Evolutionary conservation across 2,797 vertebrate species (phyloP), one percentile per base, ranked within the genome.

Genomic region (Euphonia xanthogaster): DNA sequence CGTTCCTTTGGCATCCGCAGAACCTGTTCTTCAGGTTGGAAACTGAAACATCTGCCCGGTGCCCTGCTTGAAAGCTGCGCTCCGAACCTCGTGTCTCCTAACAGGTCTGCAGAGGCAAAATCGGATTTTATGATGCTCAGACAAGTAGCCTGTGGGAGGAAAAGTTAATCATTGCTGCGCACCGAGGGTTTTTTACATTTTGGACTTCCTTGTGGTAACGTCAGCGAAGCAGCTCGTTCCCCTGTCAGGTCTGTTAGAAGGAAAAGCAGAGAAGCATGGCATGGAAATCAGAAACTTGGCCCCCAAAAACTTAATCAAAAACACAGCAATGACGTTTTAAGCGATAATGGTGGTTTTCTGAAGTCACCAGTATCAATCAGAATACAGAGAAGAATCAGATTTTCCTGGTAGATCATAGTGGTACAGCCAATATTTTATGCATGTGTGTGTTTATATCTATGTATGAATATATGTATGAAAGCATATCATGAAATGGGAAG

Each of bases 11-110:
- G 44, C 86, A 39, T 87, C 84, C 55, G 85, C 88, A 80, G 90
- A 98, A 98, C 97, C 97, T 97, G 97, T 97, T 97, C 95, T 95
- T 76, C 97, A 95, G 96, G 97, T 97, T 95, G 90, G 84, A 67
- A 96, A 18, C 60, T 80, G 92, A 74, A 97, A 54, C 91, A 95
- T 94, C 93, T 90, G 80, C 90, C 72, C 73, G 6, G 13, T 63
- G 94, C 89, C 22, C 21, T 6, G 68, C 51, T 76, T 84, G 73
- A 70, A 70, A 76, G 86, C 79, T 61, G 39, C 61, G 2, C 90
- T 91, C 70, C 73, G 66, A 72, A 40, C 35, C 58, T 80, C 70
- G 86, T 40, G 74, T 35, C 63, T 62, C 31, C 76, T 25, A 14
- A 39, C 92, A 86, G 80, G 65, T 63, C 67, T 57, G 86, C 45